These are phyloP conservation scores for Xyrichtys novacula DNA, from an alignment of 2,797 vertebrate genomes.

Conservation along the genomic window DNA sequence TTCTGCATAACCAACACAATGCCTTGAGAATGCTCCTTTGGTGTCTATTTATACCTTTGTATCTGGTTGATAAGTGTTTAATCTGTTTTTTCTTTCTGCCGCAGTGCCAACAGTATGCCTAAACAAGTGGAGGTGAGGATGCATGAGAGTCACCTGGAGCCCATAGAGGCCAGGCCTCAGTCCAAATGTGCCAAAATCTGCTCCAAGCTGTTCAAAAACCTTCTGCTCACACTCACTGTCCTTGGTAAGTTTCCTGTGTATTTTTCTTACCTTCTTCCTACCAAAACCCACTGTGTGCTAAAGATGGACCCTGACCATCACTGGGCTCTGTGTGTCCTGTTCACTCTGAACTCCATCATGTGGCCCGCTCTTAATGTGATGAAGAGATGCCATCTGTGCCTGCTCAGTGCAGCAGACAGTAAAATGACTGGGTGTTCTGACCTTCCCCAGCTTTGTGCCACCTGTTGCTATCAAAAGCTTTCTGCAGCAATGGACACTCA, in stretches of 20 bases:
- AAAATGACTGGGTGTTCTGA: conserved; percentile 65
- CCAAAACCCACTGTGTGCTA: conserved; percentile 1
- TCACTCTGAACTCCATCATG: conserved; percentile 28
- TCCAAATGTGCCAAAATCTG: conserved; percentile 89
- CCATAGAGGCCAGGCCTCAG: conserved; percentile 84
- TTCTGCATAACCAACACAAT: neutral
- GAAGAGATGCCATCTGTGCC: conserved; percentile 69
- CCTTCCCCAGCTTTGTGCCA: conserved; percentile 62
- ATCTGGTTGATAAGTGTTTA: neutral
- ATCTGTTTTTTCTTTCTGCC: conserved; percentile 34
- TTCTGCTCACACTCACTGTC: conserved; percentile 95
- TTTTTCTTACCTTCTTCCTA: conserved; percentile 7
- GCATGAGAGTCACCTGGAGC: conserved; percentile 94
- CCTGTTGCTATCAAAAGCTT: conserved; percentile 66
- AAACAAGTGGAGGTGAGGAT: conserved; percentile 99
- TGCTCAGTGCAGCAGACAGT: conserved; percentile 55
- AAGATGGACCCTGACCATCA: neutral
- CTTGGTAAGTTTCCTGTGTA: conserved; percentile 81
- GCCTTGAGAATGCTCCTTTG: neutral
- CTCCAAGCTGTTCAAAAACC: conserved; percentile 92
- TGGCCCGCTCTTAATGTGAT: conserved; percentile 34
- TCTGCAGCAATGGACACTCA: conserved; percentile 40
- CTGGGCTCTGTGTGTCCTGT: conserved; percentile 41
- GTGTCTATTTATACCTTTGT: neutral
- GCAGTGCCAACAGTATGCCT: conserved; percentile 96